A percentile compares a stretch with the other conserved stretches of the same genome.
These are phyloP conservation scores for Drusus annulatus DNA, from an alignment of 1,140 invertebrate genomes.

Conservation along the genomic window DNA sequence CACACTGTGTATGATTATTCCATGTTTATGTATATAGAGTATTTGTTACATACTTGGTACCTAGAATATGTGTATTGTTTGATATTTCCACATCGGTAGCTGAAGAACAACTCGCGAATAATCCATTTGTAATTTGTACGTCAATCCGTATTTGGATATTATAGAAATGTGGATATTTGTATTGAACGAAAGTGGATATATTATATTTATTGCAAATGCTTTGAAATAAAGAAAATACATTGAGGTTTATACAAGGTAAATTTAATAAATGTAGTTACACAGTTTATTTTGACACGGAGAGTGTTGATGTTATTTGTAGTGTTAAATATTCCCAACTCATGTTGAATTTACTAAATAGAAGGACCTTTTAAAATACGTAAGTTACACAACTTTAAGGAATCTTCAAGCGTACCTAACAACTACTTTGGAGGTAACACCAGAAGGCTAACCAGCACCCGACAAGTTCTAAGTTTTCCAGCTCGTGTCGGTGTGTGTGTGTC, in stretches of 20 bases:
- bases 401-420: too few species aligned
- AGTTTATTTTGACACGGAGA: slow-evolving; percentile 41
- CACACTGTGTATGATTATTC: slow-evolving; percentile 15
- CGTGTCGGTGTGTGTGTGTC: too few species aligned
- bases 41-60: slow-evolving; percentile 44
- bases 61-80: slow-evolving; percentile 31
- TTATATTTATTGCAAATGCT: slow-evolving; percentile 48
- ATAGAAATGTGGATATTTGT: background rate
- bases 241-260: slow-evolving; percentile 60
- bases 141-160: background rate
- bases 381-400: background rate
- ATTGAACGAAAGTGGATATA: slow-evolving; percentile 28
- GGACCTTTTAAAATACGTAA: slow-evolving; percentile 41
- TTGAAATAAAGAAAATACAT: slow-evolving; percentile 55
- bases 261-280: slow-evolving; percentile 56
- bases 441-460: too few species aligned
- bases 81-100: slow-evolving; percentile 7
- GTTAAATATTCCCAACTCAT: slow-evolving; percentile 20
- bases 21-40: slow-evolving; percentile 34
- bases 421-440: too few species aligned
- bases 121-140: slow-evolving; percentile 5
- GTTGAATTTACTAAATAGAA: slow-evolving; percentile 32
- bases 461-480: too few species aligned
- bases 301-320: slow-evolving; percentile 49
- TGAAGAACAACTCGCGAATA: background rate